phyloP scores from a whole-genome alignment of 2,797 vertebrate genomes.

The Prionace glauca region DNA sequence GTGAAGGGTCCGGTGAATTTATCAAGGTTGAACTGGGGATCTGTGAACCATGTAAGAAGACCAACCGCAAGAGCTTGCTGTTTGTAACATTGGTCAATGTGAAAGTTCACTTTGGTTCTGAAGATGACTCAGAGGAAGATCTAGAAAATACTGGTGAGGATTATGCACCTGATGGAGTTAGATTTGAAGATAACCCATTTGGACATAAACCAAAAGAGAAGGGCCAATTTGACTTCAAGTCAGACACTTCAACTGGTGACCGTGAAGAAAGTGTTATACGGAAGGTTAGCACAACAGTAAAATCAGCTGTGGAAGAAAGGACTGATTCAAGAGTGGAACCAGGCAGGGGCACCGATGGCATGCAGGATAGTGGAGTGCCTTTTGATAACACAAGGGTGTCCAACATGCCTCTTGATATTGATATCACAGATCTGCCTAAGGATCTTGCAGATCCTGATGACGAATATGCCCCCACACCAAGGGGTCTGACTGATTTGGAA shows the following conservation, averaged over 20 bases:
- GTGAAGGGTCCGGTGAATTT: slow-evolving; percentile 75
- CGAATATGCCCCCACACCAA: slow-evolving; percentile 76
- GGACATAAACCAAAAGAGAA: slow-evolving; percentile 28
- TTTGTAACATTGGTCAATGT: slow-evolving; percentile 71
- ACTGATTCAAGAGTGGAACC: slow-evolving; percentile 49
- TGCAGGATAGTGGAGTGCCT: slow-evolving; percentile 66
- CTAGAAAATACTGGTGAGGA: slow-evolving; percentile 49
- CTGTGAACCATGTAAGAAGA: slow-evolving; percentile 91
- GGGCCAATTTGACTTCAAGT: background rate
- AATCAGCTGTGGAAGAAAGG: slow-evolving; percentile 59
- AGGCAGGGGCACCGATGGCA: slow-evolving; percentile 60
- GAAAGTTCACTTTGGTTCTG: slow-evolving; percentile 77
- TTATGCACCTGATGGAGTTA: slow-evolving; percentile 24
- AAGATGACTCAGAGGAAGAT: slow-evolving; percentile 70
- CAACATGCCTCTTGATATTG: slow-evolving; percentile 62
- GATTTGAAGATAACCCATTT: slow-evolving; percentile 16
- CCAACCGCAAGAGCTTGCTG: slow-evolving; percentile 87
- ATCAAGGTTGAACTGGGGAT: slow-evolving; percentile 84
- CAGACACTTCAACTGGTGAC: slow-evolving; percentile 8
- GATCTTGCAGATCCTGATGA: slow-evolving; percentile 54
- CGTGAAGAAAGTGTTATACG: background rate
- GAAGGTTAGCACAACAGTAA: slow-evolving; percentile 14
- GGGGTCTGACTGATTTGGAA: slow-evolving; percentile 90
- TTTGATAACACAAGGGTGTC: slow-evolving; percentile 74
- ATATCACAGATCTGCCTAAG: slow-evolving; percentile 40